These are phyloP conservation scores for Malurus cyaneus DNA, from an alignment of 2,113 vertebrate genomes.

Conservation along the genomic window DNA sequence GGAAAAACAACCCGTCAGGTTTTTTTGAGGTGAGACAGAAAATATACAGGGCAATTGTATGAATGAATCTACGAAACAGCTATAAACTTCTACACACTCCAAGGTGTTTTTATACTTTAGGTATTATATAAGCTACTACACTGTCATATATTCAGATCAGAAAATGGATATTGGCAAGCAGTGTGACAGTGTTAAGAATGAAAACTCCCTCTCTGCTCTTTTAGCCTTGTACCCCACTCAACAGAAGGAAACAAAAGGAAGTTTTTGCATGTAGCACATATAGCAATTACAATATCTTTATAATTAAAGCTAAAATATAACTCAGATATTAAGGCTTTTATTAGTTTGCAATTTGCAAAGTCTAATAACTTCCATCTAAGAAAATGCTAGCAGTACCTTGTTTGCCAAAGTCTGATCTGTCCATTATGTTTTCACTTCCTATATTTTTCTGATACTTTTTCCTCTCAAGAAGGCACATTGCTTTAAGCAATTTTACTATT, in stretches of 20 bases:
- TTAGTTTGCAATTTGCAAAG: not conserved
- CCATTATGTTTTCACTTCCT: not conserved
- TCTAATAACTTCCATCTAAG: not conserved
- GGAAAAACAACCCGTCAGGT: not conserved
- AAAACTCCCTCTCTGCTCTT: not conserved
- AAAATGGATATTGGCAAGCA: not conserved
- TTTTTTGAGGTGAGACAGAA: not conserved
- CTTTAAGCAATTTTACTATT: not conserved
- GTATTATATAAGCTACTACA: not conserved
- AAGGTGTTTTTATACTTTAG: not conserved
- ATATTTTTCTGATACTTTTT: not conserved
- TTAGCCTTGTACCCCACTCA: not conserved
- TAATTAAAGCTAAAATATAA: not conserved
- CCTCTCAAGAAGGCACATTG: not conserved
- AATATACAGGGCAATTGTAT: not conserved
- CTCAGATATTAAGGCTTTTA: not conserved
- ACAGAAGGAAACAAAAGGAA: not conserved
- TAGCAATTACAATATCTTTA: not conserved
- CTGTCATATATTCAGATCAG: not conserved
- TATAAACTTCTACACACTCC: not conserved
- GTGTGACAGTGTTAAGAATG: not conserved
- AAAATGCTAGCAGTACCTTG: not conserved
- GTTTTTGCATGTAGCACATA: not conserved
- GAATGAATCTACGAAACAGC: not conserved
- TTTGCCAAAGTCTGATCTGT: not conserved